Evolutionary conservation across 2,113 vertebrate genomes (phyloP).

Genomic region (Rutilus rutilus): DNA sequence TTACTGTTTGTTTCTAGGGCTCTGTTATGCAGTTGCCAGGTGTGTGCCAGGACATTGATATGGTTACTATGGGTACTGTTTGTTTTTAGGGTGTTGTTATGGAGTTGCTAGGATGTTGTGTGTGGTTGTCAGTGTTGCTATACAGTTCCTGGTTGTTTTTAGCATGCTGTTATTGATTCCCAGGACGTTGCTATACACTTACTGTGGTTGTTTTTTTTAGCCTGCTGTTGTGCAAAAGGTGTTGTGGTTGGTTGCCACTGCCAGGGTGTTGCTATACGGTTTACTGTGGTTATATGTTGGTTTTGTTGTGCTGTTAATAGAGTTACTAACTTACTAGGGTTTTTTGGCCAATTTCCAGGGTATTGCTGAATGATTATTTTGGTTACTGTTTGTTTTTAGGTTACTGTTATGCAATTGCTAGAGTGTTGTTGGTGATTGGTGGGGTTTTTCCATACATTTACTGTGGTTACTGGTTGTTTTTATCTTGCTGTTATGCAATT

Average conservation of each 20-base stretch:
- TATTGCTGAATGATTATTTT: background rate
- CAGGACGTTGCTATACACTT: background rate
- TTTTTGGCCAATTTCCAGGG: no score
- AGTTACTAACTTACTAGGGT: no score
- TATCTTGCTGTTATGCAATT: background rate
- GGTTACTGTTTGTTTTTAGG: background rate
- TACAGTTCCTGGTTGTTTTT: background rate
- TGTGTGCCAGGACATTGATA: background rate
- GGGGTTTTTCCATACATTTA: background rate
- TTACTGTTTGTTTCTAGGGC: no score
- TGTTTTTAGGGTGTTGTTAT: background rate
- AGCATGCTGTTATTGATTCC: background rate
- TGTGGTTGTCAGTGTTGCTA: background rate
- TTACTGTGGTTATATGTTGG: no score
- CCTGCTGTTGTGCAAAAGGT: no score
- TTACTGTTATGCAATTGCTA: background rate
- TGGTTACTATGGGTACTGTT: no score
- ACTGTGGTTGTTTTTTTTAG: background rate
- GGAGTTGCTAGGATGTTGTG: no score
- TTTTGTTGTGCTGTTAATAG: background rate
- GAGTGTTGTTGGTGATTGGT: no score
- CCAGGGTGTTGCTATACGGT: no score
- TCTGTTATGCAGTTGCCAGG: background rate
- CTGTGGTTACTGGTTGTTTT: background rate
- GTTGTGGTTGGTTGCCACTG: background rate